phyloP scores from a whole-genome alignment of 2,797 vertebrate species.

The Microctenopoma stevenorrisi region DNA sequence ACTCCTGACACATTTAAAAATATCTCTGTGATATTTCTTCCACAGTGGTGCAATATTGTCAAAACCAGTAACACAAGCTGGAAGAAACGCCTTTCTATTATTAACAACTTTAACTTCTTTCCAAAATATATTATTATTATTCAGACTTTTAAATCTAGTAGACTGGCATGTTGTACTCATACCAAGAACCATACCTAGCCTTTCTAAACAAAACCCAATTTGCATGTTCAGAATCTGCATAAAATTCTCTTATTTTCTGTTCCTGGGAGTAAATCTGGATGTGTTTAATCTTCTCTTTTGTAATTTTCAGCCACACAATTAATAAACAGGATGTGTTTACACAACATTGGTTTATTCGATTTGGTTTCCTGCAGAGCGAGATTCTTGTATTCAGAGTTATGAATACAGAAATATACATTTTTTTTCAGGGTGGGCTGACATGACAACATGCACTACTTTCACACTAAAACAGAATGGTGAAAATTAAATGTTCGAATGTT shows the following conservation, averaged over 20 bases:
- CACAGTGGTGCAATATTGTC: too few relatives aligned
- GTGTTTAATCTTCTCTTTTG: conserved; percentile 55
- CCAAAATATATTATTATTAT: too few relatives aligned
- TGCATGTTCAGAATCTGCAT: too few relatives aligned
- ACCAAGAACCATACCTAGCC: too few relatives aligned
- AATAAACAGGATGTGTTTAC: conserved; percentile 56
- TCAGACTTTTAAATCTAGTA: too few relatives aligned
- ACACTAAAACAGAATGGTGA: neutral
- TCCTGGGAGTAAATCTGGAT: conserved; percentile 30
- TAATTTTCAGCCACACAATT: conserved; percentile 50
- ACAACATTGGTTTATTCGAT: conserved; percentile 53
- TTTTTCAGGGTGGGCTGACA: neutral
- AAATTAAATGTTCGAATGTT: neutral
- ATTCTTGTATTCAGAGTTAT: neutral
- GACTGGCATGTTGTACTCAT: too few relatives aligned
- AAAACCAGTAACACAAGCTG: too few relatives aligned
- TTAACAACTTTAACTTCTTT: too few relatives aligned
- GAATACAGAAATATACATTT: neutral
- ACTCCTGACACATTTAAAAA: too few relatives aligned
- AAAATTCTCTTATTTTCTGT: neutral
- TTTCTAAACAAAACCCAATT: too few relatives aligned
- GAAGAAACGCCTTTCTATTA: too few relatives aligned
- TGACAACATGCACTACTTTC: conserved; percentile 2
- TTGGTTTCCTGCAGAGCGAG: neutral
- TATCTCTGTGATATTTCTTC: too few relatives aligned